These are phyloP conservation scores for Sarcophaga caerulescens DNA, from an alignment of 2,888 invertebrate species.

Conservation along the genomic window DNA sequence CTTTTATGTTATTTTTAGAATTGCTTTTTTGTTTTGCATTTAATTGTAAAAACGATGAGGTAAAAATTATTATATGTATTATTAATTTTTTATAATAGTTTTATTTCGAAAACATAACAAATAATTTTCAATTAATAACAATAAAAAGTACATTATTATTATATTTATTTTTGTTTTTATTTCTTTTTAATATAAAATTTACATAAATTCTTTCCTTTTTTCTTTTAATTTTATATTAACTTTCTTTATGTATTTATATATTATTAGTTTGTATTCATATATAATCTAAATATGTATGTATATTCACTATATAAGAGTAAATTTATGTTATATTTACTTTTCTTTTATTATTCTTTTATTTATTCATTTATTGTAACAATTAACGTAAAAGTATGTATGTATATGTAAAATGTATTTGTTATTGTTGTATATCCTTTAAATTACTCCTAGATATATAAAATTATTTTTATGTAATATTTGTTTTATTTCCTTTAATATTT, in stretches of 20 bases:
- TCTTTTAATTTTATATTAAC: conserved; percentile 24
- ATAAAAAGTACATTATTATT: conserved; percentile 46
- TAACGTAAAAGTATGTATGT: conserved; percentile 57
- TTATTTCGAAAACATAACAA: conserved; percentile 56
- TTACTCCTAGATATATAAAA: conserved; percentile 9
- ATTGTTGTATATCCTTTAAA: conserved; percentile 65
- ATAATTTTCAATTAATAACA: conserved; percentile 56
- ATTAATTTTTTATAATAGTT: conserved; percentile 33
- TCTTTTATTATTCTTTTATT: conserved; percentile 32
- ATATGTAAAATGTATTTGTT: conserved; percentile 36
- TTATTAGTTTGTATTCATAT: conserved; percentile 7
- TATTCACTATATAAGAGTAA: conserved; percentile 47
- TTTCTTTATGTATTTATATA: conserved; percentile 20
- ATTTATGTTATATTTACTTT: conserved; percentile 47
- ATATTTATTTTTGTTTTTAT: conserved; percentile 1
- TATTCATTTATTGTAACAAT: conserved; percentile 36
- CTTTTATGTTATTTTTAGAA: conserved; percentile 23
- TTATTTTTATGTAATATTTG: neutral
- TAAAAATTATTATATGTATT: conserved; percentile 60
- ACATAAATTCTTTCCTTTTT: conserved; percentile 48
- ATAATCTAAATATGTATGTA: conserved; percentile 41
- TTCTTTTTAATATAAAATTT: conserved; percentile 48
- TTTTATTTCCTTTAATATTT: neutral
- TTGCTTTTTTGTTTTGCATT: conserved; percentile 62
- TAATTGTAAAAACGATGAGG: conserved; percentile 68